phyloP scores from a whole-genome alignment of 2,113 vertebrate genomes.

The Desmodus rotundus region DNA sequence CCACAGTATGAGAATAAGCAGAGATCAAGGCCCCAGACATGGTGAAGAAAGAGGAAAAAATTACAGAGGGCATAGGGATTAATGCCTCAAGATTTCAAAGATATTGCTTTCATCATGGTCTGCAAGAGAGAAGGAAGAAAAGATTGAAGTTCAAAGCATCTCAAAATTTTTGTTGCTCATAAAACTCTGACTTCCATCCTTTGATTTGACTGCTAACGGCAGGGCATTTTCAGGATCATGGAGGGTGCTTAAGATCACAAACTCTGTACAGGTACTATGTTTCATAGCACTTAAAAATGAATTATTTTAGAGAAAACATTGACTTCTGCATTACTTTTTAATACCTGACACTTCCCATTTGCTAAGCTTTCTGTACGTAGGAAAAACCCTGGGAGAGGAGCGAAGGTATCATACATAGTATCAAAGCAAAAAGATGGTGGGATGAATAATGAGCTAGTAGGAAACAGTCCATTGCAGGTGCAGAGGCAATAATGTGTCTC shows the following conservation, averaged over 20 bases:
- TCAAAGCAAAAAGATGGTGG: background rate
- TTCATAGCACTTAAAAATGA: conserved; percentile 48
- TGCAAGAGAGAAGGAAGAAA: conserved; percentile 61
- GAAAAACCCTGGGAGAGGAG: background rate
- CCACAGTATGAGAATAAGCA: conserved; percentile 42
- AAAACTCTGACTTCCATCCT: conserved; percentile 41
- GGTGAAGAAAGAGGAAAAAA: conserved; percentile 50
- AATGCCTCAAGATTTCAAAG: conserved; percentile 65
- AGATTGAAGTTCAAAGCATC: conserved; percentile 62
- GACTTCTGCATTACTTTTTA: background rate
- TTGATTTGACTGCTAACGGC: conserved; percentile 64
- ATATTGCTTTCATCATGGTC: conserved; percentile 61
- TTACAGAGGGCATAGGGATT: conserved; percentile 46
- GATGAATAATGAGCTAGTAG: background rate
- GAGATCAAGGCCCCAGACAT: conserved; percentile 62
- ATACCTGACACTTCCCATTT: background rate
- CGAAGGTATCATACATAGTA: background rate
- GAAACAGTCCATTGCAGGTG: background rate
- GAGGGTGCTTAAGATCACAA: conserved; percentile 38
- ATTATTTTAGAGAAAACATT: background rate
- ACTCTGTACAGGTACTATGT: background rate
- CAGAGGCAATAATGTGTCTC: background rate
- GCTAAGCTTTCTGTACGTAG: background rate
- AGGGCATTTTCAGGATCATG: conserved; percentile 47
- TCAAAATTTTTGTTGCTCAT: conserved; percentile 52